Percentiles rank a stretch among this genome's conserved stretches.
Conservation (phyloP, 2,797 vertebrate genomes). For the Urophycis tenuis region DNA sequence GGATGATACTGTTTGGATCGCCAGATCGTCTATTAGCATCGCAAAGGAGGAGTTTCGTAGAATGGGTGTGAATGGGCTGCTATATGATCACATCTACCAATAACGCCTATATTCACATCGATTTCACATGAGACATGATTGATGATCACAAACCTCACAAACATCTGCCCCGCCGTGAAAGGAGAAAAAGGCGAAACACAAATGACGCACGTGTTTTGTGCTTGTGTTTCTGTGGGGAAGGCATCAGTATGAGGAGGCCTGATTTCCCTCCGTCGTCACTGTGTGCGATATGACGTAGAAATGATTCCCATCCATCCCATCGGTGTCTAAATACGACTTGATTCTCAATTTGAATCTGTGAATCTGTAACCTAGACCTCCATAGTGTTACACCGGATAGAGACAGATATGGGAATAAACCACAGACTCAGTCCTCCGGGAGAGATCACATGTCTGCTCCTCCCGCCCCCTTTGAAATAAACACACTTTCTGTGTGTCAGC, state of each 20-base stretch:
- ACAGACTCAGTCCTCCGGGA: conserved; percentile 74
- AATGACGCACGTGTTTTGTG: not conserved
- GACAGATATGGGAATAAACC: conserved; percentile 55
- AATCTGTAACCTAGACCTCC: conserved; percentile 9
- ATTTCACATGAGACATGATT: not conserved
- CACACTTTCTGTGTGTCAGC: conserved; percentile 67
- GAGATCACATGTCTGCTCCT: conserved; percentile 75
- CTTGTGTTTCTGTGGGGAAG: not conserved
- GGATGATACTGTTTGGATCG: conserved; percentile 38
- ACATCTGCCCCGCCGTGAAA: not conserved
- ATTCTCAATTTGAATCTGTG: conserved; percentile 1
- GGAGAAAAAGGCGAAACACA: not conserved
- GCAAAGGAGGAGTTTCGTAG: conserved; percentile 24
- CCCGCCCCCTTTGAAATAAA: conserved; percentile 68
- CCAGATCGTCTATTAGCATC: conserved; percentile 41
- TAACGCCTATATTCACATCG: conserved; percentile 26
- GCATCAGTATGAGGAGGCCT: not conserved
- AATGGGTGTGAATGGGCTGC: conserved; percentile 24
- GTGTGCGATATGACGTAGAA: not conserved
- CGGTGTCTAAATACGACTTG: conserved; percentile 26
- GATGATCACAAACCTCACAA: not conserved
- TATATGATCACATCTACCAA: not conserved
- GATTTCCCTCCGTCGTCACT: not conserved
- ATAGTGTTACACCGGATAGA: conserved; percentile 31
- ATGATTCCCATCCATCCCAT: not conserved